phyloP scores from a whole-genome alignment of 2,797 vertebrate species.

The Coregonus sp. region DNA sequence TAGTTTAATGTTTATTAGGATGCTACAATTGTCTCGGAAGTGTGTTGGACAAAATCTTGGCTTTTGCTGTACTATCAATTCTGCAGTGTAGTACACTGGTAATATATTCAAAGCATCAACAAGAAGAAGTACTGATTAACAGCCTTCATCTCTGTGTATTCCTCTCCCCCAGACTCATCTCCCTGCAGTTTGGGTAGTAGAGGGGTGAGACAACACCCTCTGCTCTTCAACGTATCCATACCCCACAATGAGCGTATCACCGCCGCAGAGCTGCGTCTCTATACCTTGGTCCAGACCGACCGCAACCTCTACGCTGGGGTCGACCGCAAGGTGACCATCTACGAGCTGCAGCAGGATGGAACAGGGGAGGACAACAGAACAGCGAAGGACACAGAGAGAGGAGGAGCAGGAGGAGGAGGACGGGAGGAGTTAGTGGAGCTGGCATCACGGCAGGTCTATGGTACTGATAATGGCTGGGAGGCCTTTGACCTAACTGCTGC shows the following conservation, averaged over 20 bases:
- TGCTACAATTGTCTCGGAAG: background rate
- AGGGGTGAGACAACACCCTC: constrained; percentile 85
- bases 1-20: background rate
- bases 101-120: background rate
- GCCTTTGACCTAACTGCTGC: constrained; percentile 90
- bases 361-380: constrained; percentile 27
- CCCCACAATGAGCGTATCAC: constrained; percentile 90
- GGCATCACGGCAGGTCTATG: constrained; percentile 87
- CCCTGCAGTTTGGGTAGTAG: constrained; percentile 72
- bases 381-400: background rate
- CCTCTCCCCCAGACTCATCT: constrained; percentile 76
- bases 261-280: constrained; percentile 90
- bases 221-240: constrained; percentile 93
- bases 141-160: background rate
- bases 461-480: constrained; percentile 89
- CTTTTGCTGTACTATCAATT: background rate
- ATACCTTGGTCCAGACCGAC: constrained; percentile 89
- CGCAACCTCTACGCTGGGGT: constrained; percentile 84
- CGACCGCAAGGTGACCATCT: constrained; percentile 89
- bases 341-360: constrained; percentile 71
- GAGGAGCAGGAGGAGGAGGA: constrained; percentile 43
- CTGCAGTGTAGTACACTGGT: background rate
- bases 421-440: constrained; percentile 70
- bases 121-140: background rate
- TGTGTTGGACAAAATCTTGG: background rate